These are phyloP conservation scores for Siniperca knerii DNA, from an alignment of 2,113 vertebrate species.

Conservation along the genomic window DNA sequence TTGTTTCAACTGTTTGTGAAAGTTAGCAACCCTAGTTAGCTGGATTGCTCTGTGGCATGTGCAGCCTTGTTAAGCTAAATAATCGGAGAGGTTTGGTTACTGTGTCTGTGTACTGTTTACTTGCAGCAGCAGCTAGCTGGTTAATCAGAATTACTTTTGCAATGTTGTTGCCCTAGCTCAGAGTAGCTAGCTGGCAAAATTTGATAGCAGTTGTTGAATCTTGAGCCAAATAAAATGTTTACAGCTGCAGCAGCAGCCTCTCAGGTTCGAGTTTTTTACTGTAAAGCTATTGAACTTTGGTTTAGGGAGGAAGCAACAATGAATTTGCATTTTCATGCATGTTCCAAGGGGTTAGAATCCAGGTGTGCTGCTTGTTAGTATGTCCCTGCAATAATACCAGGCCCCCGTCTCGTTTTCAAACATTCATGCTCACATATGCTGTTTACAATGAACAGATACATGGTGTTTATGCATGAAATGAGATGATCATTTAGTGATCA, in stretches of 20 bases:
- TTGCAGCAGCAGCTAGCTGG: background rate
- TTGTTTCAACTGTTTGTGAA: too few relatives aligned
- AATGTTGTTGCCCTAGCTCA: background rate
- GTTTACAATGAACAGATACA: conserved; percentile 48
- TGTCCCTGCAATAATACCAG: background rate
- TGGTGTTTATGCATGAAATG: conserved; percentile 61
- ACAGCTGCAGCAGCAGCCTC: background rate
- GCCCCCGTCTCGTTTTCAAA: conserved; percentile 40
- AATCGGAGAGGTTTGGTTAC: background rate
- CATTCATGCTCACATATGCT: conserved; percentile 64
- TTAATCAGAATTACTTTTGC: background rate
- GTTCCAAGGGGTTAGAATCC: background rate
- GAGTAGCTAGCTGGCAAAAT: background rate
- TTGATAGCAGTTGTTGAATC: background rate
- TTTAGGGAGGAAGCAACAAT: background rate
- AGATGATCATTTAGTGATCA: conserved; percentile 25
- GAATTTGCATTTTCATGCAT: background rate
- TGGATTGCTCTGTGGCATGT: background rate
- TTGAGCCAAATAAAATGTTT: conserved; percentile 4
- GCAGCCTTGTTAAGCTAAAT: background rate
- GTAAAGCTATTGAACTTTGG: background rate
- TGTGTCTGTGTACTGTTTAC: background rate
- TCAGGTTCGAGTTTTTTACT: background rate
- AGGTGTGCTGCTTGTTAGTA: conserved; percentile 13
- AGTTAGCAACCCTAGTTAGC: background rate